Evolutionary conservation across 2,113 vertebrate genomes (phyloP).

Genomic region (Istiophorus platypterus): DNA sequence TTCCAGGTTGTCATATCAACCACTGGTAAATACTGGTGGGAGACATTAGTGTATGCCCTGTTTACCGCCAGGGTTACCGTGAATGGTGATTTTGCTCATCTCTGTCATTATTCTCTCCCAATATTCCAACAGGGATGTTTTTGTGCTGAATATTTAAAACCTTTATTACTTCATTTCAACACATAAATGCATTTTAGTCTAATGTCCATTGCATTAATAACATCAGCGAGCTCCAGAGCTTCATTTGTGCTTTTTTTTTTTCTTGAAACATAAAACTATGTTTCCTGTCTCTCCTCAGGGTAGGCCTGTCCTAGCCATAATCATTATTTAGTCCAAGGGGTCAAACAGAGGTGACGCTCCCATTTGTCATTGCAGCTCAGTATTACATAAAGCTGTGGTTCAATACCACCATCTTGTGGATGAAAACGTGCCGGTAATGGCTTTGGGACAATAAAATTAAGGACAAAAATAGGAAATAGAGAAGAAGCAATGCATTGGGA

Average conservation of each 20-base stretch:
- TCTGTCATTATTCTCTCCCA: neutral
- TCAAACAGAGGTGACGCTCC: slow-evolving; percentile 46
- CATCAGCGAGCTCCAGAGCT: neutral
- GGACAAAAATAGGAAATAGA: neutral
- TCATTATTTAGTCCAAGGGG: slow-evolving; percentile 47
- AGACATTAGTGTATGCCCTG: no score
- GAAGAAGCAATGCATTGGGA: neutral
- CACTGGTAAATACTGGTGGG: no score
- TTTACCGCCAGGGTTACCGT: neutral
- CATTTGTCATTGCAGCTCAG: slow-evolving; percentile 19
- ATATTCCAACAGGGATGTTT: neutral
- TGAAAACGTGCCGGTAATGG: neutral
- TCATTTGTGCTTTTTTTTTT: neutral
- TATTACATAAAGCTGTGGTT: slow-evolving; percentile 12
- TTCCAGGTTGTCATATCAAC: no score
- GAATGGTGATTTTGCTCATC: neutral
- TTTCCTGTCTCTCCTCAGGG: neutral
- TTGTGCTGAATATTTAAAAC: neutral
- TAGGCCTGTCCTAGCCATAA: slow-evolving; percentile 7
- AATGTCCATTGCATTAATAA: neutral
- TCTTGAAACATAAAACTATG: neutral
- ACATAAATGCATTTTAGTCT: neutral
- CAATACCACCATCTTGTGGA: slow-evolving; percentile 68
- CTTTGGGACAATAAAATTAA: neutral
- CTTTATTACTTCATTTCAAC: neutral